Evolutionary conservation across 2,797 vertebrate genomes (phyloP).

Genomic region (Spinibarbus caldwelli): DNA sequence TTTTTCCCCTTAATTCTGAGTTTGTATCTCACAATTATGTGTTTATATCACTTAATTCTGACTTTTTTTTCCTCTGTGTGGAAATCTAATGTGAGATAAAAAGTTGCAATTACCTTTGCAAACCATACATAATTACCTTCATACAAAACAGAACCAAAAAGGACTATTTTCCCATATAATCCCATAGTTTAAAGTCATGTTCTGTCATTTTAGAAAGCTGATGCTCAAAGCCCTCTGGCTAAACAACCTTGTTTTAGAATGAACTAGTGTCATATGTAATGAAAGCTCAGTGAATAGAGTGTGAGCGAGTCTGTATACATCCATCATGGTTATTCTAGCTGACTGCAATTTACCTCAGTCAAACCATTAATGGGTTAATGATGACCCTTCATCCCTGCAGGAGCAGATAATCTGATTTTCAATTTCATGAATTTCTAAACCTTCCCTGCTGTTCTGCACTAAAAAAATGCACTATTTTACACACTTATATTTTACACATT

Average conservation of each 20-base stretch:
- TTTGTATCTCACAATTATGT: neutral
- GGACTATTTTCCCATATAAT: neutral
- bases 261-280: neutral
- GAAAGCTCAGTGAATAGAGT: neutral
- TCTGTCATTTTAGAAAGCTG: neutral
- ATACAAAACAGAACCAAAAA: neutral
- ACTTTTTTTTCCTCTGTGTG: neutral
- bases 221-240: neutral
- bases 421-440: neutral
- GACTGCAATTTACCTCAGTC: neutral
- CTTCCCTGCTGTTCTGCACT: neutral
- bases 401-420: neutral
- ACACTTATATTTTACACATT: neutral
- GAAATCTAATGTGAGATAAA: neutral
- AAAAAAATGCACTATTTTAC: neutral
- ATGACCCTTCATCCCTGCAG: neutral
- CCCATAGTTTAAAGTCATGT: neutral
- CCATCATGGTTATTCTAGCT: neutral
- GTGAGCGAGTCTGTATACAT: neutral
- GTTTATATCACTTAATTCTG: neutral
- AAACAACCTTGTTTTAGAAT: neutral
- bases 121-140: neutral
- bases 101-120: too few species aligned
- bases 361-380: conserved; percentile 20
- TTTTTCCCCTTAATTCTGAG: neutral